Evolutionary conservation across 2,888 invertebrate species (phyloP).

Genomic region (Hymenopus coronatus): DNA sequence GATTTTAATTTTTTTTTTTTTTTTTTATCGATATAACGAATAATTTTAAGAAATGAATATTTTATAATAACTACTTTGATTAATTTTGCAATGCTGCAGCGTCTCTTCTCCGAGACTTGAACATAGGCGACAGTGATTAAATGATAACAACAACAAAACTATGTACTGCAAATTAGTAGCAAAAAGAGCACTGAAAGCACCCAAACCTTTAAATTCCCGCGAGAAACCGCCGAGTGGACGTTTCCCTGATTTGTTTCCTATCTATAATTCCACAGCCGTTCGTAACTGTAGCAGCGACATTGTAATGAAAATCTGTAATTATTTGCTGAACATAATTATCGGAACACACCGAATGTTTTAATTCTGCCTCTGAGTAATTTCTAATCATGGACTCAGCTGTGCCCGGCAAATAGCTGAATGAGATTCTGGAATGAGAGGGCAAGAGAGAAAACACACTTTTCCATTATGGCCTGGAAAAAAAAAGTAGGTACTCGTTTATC

Average conservation of each 20-base stretch:
- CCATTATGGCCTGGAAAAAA: neutral
- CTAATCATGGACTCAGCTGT: conserved; percentile 14
- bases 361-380: conserved; percentile 10
- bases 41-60: too few species aligned
- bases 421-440: neutral
- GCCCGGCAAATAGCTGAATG: neutral
- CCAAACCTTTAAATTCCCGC: neutral
- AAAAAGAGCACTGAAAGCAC: neutral
- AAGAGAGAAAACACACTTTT: neutral
- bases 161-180: too few species aligned
- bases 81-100: too few species aligned
- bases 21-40: too few species aligned
- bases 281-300: neutral
- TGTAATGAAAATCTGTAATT: neutral
- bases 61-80: too few species aligned
- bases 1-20: too few species aligned
- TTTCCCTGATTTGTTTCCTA: neutral
- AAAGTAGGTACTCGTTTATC: neutral
- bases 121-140: too few species aligned
- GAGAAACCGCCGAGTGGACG: neutral
- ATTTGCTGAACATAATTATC: neutral
- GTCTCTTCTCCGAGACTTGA: too few species aligned
- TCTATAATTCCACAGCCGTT: neutral
- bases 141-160: too few species aligned
- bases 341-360: neutral